Base-by-base conservation (phyloP, 2,888 invertebrate genomes). In the Blastobasis lacticolella region DNA sequence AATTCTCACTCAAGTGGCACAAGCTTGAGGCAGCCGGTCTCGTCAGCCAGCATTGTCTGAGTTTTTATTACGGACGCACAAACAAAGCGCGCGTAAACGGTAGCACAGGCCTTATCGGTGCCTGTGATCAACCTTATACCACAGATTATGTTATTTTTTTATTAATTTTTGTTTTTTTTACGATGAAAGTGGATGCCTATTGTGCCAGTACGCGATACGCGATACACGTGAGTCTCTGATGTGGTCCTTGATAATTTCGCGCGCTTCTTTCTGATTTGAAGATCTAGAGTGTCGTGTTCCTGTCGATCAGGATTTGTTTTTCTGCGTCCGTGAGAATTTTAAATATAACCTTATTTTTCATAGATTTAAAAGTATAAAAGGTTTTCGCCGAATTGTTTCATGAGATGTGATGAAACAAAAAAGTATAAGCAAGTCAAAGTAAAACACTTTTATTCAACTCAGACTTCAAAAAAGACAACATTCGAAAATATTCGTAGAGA, bases 21-120 rank as follows among this genome's bases (percentile, higher is more conserved):
- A 73, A 75, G 77, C 80, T 74, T 71, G 76, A 77, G 72, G 75
- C 77, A 69, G 67, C 67, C 71, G 71, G 71, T 72, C 73, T 75
- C 74, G 66, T 76, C 72, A 67, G 71, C 63, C 68, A 63, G 67
- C 69, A 81, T 86, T 87, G 87, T 88, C 75, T 80, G 82, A 71
- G 76, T 80, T 85, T 81, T 85, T 86, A 82, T 83, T 81, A 79
- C 80, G 71, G 71, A 71, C 61, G 60, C 68, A 75, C 68, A 75
- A 77, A 87, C 88, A 87, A 87, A 81, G 75, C 72, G 62, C 72
- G 82, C 79, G 85, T 87, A 88, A 86, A 81, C 88, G 88, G 88
- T 87, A 87, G 87, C 85, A 64, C 66, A 69, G 69, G 69, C 70
- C 63, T 72, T 86, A 88, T 88, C 87, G 83, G 83, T 70, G 68